These are phyloP conservation scores for Epistrophe eligans DNA, from an alignment of 2,888 invertebrate species.

Conservation along the genomic window DNA sequence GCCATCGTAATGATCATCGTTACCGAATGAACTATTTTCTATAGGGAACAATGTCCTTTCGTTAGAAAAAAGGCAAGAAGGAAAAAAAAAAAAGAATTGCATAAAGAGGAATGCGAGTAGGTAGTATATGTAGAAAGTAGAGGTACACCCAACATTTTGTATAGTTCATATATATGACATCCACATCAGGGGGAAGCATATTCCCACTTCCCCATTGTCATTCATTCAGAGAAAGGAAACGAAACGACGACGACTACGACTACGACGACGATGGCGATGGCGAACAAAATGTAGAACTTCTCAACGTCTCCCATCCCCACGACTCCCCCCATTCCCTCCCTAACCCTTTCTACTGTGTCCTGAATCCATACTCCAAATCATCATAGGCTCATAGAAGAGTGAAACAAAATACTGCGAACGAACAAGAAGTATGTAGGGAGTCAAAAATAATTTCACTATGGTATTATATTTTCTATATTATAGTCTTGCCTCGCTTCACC, in stretches of 20 bases:
- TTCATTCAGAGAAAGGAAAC: constrained; percentile 38
- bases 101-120: constrained; percentile 53
- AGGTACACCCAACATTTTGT: constrained; percentile 41
- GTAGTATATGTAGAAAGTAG: not conserved
- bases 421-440: constrained; percentile 16
- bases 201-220: constrained; percentile 60
- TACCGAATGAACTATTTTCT: constrained; percentile 75
- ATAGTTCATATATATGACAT: constrained; percentile 53
- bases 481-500: constrained; percentile 46
- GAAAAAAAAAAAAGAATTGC: constrained; percentile 42
- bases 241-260: constrained; percentile 23
- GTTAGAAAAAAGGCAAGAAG: constrained; percentile 46
- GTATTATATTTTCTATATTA: constrained; percentile 23
- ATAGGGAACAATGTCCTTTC: constrained; percentile 74
- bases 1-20: constrained; percentile 74
- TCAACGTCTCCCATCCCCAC: constrained; percentile 13
- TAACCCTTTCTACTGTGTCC: constrained; percentile 52
- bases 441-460: constrained; percentile 64
- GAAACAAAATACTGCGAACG: constrained; percentile 27
- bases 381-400: constrained; percentile 59
- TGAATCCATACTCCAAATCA: constrained; percentile 66
- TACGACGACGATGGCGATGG: not conserved
- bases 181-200: constrained; percentile 38
- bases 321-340: not conserved
- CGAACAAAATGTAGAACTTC: constrained; percentile 41